phyloP scores from a whole-genome alignment of 2,797 vertebrate genomes.

The Tolypeutes matacus region DNA sequence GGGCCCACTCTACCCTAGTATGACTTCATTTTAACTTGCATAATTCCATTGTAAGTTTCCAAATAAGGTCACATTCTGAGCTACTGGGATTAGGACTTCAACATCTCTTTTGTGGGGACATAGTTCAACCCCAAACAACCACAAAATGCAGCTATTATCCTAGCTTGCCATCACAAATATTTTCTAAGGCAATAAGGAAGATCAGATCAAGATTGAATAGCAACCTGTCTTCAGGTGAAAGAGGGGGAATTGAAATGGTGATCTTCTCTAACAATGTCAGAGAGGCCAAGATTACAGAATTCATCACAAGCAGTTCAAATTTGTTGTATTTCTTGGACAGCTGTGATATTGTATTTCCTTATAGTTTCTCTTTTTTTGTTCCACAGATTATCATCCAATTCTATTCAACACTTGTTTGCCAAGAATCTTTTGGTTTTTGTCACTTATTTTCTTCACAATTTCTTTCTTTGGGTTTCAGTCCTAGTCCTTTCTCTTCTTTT shows the following conservation, averaged over 20 bases:
- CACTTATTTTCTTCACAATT: constrained; percentile 29
- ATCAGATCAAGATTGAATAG: neutral
- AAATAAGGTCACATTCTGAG: too few species aligned
- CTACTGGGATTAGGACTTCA: too few species aligned
- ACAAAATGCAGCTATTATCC: neutral
- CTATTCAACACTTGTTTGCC: neutral
- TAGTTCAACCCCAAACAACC: too few species aligned
- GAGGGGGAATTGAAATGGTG: neutral
- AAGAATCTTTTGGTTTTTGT: constrained; percentile 12
- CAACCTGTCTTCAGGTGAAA: neutral
- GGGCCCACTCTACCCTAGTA: too few species aligned
- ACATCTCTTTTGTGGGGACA: too few species aligned
- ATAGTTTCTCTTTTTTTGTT: neutral
- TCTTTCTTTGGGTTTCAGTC: neutral
- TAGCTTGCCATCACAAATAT: neutral
- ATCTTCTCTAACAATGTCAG: neutral
- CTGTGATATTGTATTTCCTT: neutral
- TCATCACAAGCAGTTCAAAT: neutral
- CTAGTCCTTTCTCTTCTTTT: neutral
- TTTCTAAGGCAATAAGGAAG: neutral
- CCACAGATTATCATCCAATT: neutral
- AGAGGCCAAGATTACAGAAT: neutral
- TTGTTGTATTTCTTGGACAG: neutral
- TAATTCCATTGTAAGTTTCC: too few species aligned
- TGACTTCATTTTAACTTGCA: too few species aligned